These are phyloP conservation scores for pig (Sus scrofa) DNA, from an alignment of 2,113 vertebrate species.

Conservation along the genomic window T2T-Sscrofa CM000819.6:50660501-50661000, in stretches of 20 bases:
- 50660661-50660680: not conserved
- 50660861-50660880: not conserved
- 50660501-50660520: not conserved
- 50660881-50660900: not conserved
- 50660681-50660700: not conserved
- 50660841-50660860: not conserved
- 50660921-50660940: not conserved
- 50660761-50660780: not conserved
- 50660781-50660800: not conserved
- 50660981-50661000: not conserved
- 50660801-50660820: not conserved
- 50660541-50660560: slow-evolving; percentile 4
- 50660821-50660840: not conserved
- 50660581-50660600: not conserved
- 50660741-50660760: not conserved
- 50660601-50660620: not conserved
- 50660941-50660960: not conserved
- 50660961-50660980: not conserved
- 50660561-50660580: not conserved
- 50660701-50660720: not conserved
- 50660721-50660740: not conserved
- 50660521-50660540: not conserved
- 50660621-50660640: not conserved
- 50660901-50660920: not conserved
- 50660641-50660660: not conserved